Evolutionary conservation across 2,888 invertebrate genomes (phyloP).

Genomic region (Mythimna ferrago): DNA sequence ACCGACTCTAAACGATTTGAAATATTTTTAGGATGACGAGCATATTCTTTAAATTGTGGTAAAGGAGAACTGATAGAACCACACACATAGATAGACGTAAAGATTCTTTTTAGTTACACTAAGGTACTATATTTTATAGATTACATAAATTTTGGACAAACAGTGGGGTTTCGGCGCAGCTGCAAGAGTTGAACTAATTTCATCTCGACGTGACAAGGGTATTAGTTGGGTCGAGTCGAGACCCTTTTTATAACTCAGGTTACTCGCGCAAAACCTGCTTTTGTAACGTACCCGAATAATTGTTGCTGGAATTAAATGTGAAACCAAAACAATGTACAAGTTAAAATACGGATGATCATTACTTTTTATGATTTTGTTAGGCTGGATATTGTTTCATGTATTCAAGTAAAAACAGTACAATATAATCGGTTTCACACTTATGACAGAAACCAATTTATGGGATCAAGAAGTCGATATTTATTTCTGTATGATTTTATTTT

Average conservation of each 20-base stretch:
- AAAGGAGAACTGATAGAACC: background rate
- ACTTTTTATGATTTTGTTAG: constrained; percentile 17
- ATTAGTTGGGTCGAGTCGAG: constrained; percentile 85
- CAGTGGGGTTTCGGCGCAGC: constrained; percentile 83
- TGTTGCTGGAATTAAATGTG: constrained; percentile 71
- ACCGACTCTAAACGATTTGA: background rate
- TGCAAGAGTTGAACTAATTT: constrained; percentile 88
- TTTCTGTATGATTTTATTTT: background rate
- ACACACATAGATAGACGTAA: background rate
- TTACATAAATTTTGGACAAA: constrained; percentile 84
- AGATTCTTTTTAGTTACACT: constrained; percentile 5
- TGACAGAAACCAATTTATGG: background rate
- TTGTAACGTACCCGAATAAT: constrained; percentile 71
- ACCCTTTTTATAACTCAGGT: constrained; percentile 87
- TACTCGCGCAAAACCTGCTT: constrained; percentile 77
- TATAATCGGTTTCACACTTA: background rate
- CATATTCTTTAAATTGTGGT: background rate
- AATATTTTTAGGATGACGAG: background rate
- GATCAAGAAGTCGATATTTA: background rate
- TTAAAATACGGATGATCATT: constrained; percentile 28
- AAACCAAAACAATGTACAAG: constrained; percentile 57
- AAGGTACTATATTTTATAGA: constrained; percentile 48
- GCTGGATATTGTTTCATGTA: background rate
- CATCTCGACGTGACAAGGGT: constrained; percentile 89
- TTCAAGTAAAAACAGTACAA: background rate